phyloP scores from a whole-genome alignment of 2,797 vertebrate genomes.

The Etheostoma nigrum region DNA sequence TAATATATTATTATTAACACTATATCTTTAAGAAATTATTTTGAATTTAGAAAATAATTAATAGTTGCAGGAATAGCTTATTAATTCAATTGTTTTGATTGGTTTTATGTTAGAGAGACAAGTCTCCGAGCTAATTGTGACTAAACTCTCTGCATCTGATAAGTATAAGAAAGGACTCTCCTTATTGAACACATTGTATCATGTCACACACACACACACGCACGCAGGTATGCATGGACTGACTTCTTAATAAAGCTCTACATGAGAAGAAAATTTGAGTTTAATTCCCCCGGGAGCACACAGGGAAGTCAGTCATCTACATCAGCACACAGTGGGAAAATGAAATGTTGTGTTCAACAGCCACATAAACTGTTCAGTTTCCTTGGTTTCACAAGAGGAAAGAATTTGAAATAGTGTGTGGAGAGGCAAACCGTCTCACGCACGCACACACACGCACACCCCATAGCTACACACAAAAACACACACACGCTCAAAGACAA shows the following conservation, averaged over 20 bases:
- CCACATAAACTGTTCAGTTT: constrained; percentile 70
- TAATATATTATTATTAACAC: neutral
- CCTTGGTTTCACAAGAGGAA: constrained; percentile 72
- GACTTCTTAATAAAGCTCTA: constrained; percentile 1
- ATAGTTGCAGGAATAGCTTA: neutral
- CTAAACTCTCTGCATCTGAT: neutral
- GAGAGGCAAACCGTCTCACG: constrained; percentile 53
- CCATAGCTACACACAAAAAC: neutral
- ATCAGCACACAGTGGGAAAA: constrained; percentile 70
- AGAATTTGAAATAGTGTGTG: constrained; percentile 66
- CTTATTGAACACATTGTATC: neutral
- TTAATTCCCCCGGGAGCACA: constrained; percentile 47
- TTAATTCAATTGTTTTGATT: neutral
- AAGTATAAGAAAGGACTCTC: neutral
- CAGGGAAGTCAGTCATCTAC: constrained; percentile 58
- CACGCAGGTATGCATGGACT: too few relatives aligned
- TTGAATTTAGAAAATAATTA: neutral
- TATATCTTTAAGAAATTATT: too few relatives aligned
- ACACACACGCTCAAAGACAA: neutral
- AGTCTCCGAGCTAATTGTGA: neutral
- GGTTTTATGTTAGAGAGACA: neutral
- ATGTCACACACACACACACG: too few relatives aligned
- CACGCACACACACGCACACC: constrained; percentile 28
- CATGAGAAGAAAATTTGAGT: constrained; percentile 39
- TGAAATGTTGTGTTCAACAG: constrained; percentile 72